Percentiles rank a stretch among this genome's conserved stretches.
These are phyloP conservation scores for Ophthalmolycus amberensis DNA, from an alignment of 2,113 vertebrate species.

Conservation along the genomic window DNA sequence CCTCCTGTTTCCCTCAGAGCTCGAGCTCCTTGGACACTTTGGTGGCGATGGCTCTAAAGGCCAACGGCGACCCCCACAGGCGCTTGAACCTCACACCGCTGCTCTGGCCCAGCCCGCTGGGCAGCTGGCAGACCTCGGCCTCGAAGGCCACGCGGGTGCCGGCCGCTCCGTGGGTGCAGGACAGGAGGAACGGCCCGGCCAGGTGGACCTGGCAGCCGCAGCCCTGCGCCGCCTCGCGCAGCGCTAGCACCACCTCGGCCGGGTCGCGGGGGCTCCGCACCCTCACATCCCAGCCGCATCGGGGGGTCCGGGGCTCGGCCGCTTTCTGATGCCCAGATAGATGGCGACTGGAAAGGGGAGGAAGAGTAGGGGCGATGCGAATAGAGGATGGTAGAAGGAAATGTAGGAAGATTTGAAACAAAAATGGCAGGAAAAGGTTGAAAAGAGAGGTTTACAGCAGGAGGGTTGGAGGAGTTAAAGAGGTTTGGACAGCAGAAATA, in stretches of 20 bases:
- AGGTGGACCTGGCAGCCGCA: slow-evolving; percentile 88
- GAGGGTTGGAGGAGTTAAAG: neutral
- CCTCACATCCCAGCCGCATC: slow-evolving; percentile 91
- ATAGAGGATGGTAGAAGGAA: neutral
- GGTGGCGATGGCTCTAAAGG: slow-evolving; percentile 90
- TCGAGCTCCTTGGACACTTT: slow-evolving; percentile 90
- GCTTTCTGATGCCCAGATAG: slow-evolving; percentile 95
- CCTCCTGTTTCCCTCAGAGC: slow-evolving; percentile 84
- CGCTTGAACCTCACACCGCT: slow-evolving; percentile 89
- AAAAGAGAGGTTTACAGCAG: slow-evolving; percentile 49
- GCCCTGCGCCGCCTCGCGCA: slow-evolving; percentile 87
- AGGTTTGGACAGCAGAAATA: neutral
- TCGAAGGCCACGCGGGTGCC: slow-evolving; percentile 89
- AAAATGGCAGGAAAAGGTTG: slow-evolving; percentile 31
- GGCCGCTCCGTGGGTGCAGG: slow-evolving; percentile 88
- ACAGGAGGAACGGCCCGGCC: slow-evolving; percentile 91
- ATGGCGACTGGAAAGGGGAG: slow-evolving; percentile 87
- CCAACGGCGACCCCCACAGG: slow-evolving; percentile 88
- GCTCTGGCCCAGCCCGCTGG: slow-evolving; percentile 83
- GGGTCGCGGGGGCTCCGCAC: slow-evolving; percentile 87
- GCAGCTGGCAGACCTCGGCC: slow-evolving; percentile 92
- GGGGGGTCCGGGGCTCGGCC: slow-evolving; percentile 85
- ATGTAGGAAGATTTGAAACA: neutral
- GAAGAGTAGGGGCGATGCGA: slow-evolving; percentile 34
- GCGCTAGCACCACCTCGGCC: slow-evolving; percentile 86